Evolutionary conservation across 2,888 invertebrate species (phyloP).

Genomic region (Zaprionus lineosus): DNA sequence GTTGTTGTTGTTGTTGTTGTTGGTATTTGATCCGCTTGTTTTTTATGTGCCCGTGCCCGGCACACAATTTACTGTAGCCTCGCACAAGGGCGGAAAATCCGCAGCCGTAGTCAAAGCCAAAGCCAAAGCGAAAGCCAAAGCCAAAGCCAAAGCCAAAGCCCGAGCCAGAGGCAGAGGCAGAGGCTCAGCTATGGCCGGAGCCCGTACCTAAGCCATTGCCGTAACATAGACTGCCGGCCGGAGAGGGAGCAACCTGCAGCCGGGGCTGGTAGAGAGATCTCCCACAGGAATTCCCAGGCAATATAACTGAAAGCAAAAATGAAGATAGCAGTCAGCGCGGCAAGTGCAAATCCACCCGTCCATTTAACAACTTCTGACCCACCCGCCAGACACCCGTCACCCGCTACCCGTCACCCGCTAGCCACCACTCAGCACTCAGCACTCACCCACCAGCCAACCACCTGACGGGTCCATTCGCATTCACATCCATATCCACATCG

Average conservation of each 20-base stretch:
- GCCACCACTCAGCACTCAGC: background rate
- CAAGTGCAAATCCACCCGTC: conserved; percentile 82
- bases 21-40: conserved; percentile 72
- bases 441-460: conserved; percentile 20
- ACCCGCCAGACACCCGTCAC: too few relatives aligned
- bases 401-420: conserved; percentile 27
- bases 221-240: background rate
- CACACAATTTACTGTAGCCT: conserved; percentile 66
- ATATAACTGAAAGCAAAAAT: conserved; percentile 81
- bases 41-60: conserved; percentile 55
- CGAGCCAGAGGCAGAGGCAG: background rate
- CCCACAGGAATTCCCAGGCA: conserved; percentile 81
- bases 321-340: conserved; percentile 78
- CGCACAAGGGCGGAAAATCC: too few relatives aligned
- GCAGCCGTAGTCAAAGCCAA: conserved; percentile 11
- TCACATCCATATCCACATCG: conserved; percentile 21
- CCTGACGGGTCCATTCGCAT: conserved; percentile 40
- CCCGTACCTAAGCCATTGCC: conserved; percentile 1
- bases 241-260: conserved; percentile 18
- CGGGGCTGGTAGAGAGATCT: conserved; percentile 40
- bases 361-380: conserved; percentile 78
- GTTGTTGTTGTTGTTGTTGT: conserved; percentile 32
- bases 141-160: conserved; percentile 14
- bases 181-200: too few relatives aligned
- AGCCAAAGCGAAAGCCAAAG: background rate